Evolutionary conservation across 2,113 vertebrate genomes (phyloP), one percentile per base, ranked within the genome.

Genomic region (Desmodus rotundus): DNA sequence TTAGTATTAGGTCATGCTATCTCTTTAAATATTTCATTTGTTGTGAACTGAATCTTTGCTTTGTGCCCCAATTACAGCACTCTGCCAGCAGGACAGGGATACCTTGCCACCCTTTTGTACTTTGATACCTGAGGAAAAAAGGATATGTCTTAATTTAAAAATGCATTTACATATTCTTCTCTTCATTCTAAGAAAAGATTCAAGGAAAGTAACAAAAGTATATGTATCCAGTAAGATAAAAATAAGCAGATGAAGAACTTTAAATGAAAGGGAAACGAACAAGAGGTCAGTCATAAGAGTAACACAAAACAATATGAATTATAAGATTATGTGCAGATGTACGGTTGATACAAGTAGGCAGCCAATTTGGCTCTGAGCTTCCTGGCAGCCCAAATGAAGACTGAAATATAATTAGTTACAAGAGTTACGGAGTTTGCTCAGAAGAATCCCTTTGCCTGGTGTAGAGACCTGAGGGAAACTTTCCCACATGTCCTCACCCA

Each of bases 361-460:
- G 38, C 43, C 72, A 82, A 72, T 76, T 94, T 87, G 68, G 5
- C 83, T 50, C 54, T 63, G 82, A 93, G 73, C 68, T 87, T 76
- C 77, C 76, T 72, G 77, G 74, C 36, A 56, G 68, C 54, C 89
- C 77, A 95, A 89, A 31, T 33, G 43, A 96, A 92, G 77, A 93
- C 31, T 67, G 33, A 82, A 92, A 82, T 77, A 56, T 26, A 80
- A 81, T 50, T 68, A 73, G 63, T 70, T 63, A 70, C 0, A 78
- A 82, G 85, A 78, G 36, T 70, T 77, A 94, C 3, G 24, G 22
- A 84, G 43, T 61, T 92, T 82, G n/a, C 36, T 88, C 67, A 91
- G 73, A 74, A 94, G 38, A 86, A 85, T 82, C 12, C 19, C 78
- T 84, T 67, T 54, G n/a, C 70, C 7, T 70, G 28, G 43, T 45